A percentile compares a stretch with the other conserved stretches of the same genome.
Conservation (phyloP, 1,140 invertebrate genomes). For the Elysia chlorotica region DNA sequence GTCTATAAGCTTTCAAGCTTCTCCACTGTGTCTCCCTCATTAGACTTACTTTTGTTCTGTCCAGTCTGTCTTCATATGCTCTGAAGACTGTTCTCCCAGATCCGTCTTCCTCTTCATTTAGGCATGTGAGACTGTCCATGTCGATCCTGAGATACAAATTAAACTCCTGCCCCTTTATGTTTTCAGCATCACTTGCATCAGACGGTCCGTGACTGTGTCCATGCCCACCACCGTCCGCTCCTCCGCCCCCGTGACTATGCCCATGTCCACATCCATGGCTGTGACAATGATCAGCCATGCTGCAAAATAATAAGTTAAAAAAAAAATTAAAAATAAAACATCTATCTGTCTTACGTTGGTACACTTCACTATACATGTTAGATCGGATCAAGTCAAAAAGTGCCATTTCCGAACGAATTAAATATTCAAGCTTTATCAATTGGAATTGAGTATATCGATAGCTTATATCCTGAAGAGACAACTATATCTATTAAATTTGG, state of each 20-base stretch:
- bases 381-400: no score
- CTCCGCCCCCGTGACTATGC: conserved; percentile 9
- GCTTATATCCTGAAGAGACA: no score
- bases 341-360: no score
- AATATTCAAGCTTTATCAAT: no score
- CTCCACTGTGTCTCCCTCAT: neutral
- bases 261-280: neutral
- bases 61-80: conserved; percentile 14
- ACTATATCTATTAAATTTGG: no score
- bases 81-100: conserved; percentile 15
- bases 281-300: no score
- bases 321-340: no score
- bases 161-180: conserved; percentile 13
- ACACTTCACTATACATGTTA: no score
- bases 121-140: conserved; percentile 19
- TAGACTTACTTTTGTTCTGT: conserved; percentile 13
- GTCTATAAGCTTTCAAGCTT: neutral
- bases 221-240: conserved; percentile 4
- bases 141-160: conserved; percentile 22
- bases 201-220: conserved; percentile 13
- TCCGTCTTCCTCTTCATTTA: conserved; percentile 18
- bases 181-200: conserved; percentile 16
- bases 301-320: no score
- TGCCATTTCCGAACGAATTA: no score
- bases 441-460: no score